Evolutionary conservation across 92 coral and sea anemone species (phyloP), one percentile per base, ranked within the genome.

Genomic region (Epizoanthus scotinus): DNA sequence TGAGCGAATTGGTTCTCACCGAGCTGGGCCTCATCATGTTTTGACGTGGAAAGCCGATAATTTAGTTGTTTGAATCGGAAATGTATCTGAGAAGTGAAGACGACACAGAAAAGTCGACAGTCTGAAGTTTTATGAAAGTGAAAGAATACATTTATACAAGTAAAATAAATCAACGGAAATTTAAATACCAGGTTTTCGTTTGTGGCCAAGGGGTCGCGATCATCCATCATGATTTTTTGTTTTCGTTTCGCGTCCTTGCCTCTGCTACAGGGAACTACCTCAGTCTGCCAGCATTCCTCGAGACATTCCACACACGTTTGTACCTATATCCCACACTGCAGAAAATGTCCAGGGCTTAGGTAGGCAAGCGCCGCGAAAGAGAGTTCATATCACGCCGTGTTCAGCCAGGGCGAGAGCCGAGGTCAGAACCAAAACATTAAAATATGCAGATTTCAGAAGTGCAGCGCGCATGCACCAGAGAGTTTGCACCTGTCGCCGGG

Each of bases 101-200:
- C 61, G 14, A 36, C 61, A 75, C 9, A 17, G 61, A 55, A 15
- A 75, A 20, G 15, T 15, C 34, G 29, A 31, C 36, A 59, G 50
- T 3, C 10, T 36, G 40, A 58, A n/a, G 28, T 3, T 40, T 12
- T 36, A 14, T 3, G 61, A 21, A 54, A 17, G 47, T 68, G 27
- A 18, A 13, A 27, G 38, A 81, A 71, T 56, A 19, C 70, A 58
- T 10, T 25, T 5, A 52, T 61, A 86, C 27, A 50, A 34, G 40
- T 59, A 65, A 55, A 27, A 28, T 17, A 57, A 57, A 81, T 67
- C 59, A 71, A 64, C 49, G 50, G 24, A 27, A 50, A 50, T 55
- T 73, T 87, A 92, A 87, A 92, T 92, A 92, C 97, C 97, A 92
- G 71, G 88, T 87, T 90, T 68, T 92, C 97, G 92, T 92, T 87